Evolutionary conservation across 1,140 invertebrate genomes (phyloP).

Genomic region (Maconellicoccus hirsutus): DNA sequence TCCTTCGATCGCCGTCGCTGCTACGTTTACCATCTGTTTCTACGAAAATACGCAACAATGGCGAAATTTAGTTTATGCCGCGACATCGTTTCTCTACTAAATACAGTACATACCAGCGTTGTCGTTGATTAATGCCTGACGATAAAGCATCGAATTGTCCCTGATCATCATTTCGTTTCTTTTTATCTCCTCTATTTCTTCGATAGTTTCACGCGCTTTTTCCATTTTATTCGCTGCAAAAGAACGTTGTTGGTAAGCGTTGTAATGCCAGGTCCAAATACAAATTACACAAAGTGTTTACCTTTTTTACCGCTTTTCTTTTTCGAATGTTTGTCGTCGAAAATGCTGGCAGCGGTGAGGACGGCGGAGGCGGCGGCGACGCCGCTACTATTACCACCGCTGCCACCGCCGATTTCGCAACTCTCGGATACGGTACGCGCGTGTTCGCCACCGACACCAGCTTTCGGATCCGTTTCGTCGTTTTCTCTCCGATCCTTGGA

Average conservation of each 20-base stretch:
- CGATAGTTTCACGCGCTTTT: slow-evolving; percentile 31
- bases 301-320: slow-evolving; percentile 7
- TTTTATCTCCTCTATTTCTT: slow-evolving; percentile 32
- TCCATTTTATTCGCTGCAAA: slow-evolving; percentile 26
- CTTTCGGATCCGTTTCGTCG: slow-evolving; percentile 17
- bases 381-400: slow-evolving; percentile 22
- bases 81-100: too few relatives aligned
- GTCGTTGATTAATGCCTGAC: background rate
- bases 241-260: too few relatives aligned
- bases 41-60: too few relatives aligned
- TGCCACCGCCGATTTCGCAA: slow-evolving; percentile 19
- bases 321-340: background rate
- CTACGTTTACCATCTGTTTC: background rate
- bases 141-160: background rate
- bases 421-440: slow-evolving; percentile 13
- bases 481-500: slow-evolving; percentile 16
- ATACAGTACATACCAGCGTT: too few relatives aligned
- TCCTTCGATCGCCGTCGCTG: background rate
- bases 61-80: too few relatives aligned
- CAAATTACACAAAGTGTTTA: background rate
- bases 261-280: too few relatives aligned
- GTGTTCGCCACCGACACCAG: slow-evolving; percentile 11
- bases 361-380: background rate
- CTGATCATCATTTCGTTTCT: slow-evolving; percentile 24
- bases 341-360: background rate